A percentile compares a stretch with the other conserved stretches of the same genome.
Conservation (phyloP, 2,888 invertebrate species). For the Panopea generosa region DNA sequence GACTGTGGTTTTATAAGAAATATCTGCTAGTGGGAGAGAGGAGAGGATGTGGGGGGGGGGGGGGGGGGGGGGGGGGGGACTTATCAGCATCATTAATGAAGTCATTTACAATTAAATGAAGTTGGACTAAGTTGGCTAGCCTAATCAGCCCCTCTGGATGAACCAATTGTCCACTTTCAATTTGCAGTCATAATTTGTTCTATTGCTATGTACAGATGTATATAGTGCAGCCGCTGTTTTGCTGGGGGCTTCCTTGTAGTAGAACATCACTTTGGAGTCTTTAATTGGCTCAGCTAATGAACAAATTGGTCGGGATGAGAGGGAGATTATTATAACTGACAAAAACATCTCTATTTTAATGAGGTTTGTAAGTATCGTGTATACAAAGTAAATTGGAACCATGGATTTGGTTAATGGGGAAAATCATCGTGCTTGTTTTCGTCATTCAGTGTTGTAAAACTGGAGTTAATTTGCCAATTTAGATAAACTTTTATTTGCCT, state of each 20-base stretch:
- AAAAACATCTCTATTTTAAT: constrained; percentile 24
- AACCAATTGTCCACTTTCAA: constrained; percentile 29
- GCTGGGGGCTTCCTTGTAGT: neutral
- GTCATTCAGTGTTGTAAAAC: no score
- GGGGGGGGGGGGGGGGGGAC: no score
- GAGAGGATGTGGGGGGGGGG: no score
- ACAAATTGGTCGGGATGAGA: constrained; percentile 30
- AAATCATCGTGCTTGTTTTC: no score
- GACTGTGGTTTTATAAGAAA: no score
- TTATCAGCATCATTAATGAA: constrained; percentile 7
- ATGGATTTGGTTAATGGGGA: constrained; percentile 22
- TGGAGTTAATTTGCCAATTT: no score
- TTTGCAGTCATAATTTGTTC: constrained; percentile 19
- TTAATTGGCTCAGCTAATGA: constrained; percentile 34
- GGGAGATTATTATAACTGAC: constrained; percentile 40
- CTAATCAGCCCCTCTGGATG: constrained; percentile 30
- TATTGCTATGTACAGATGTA: no score
- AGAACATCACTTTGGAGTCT: neutral
- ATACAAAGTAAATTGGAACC: constrained; percentile 32
- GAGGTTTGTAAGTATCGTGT: constrained; percentile 13
- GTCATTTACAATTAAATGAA: constrained; percentile 38
- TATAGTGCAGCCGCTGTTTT: no score
- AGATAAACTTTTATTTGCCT: no score
- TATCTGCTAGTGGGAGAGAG: no score
- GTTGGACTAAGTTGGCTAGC: constrained; percentile 16